Evolutionary conservation across 2,113 vertebrate genomes (phyloP), one percentile per base, ranked within the genome.

Genomic region (Misgurnus mizolepis): DNA sequence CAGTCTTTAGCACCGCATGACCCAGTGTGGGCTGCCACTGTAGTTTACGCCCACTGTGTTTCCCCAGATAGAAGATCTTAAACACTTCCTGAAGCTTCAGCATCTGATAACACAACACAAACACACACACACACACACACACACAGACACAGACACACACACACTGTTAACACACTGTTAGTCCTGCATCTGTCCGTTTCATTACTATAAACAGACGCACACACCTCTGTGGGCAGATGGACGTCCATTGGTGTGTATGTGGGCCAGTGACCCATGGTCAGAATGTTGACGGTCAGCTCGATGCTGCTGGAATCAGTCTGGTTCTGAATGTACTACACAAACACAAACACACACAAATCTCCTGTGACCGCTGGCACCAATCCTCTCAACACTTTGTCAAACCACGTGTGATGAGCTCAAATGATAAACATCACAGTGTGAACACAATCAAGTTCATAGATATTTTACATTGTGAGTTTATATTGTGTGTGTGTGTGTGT

Each of bases 211-310:
- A 80, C 11, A 0, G 2, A 43, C 69, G 18, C 66, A 86, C 92
- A 90, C 85, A 99, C 98, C 96, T 99, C 98, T 74, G 96, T 75
- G 62, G 98, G 98, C 84, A 99, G 91, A 80, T 98, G 98, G 78
- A 99, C 97, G 88, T 99, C 98, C 97, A 98, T 98, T 41, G 97
- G 98, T 85, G 97, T 94, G 0, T 99, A 99, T 10, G 97, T 98
- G 84, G 98, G 97, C 98, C 98, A 99, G 83, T 99, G 98, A 79
- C 98, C 98, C 98, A 99, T 99, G 18, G 98, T 99, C 85, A 99
- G 94, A 87, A 99, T 97, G 92, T 99, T 99, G 89, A 99, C 98
- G 7, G 98, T 99, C 88, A 99, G 89, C 87, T 99, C 98, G 74
- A 99, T 99, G 92, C 97, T 98, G 64, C 96, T 96, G 74, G 98